Conservation (phyloP, 2,113 vertebrate species). For the Plecotus auritus region DNA sequence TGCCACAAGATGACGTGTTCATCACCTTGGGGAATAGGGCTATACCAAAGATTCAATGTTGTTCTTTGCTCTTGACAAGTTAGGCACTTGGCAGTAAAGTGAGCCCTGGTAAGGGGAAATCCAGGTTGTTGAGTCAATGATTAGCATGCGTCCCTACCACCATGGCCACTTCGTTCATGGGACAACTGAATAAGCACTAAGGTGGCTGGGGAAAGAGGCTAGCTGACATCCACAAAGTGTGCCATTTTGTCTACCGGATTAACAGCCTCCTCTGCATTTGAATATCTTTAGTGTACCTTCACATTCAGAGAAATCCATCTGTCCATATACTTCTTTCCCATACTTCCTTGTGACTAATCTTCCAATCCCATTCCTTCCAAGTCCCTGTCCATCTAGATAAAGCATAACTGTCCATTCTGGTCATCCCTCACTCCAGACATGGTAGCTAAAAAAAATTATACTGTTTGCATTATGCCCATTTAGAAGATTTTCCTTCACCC, state of each 20-base stretch:
- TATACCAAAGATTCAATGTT: neutral
- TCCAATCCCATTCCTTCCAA: neutral
- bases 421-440: neutral
- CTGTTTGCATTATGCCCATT: neutral
- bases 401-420: neutral
- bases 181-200: neutral
- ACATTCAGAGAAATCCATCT: neutral
- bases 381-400: neutral
- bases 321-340: neutral
- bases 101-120: neutral
- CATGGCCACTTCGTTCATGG: neutral
- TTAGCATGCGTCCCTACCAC: neutral
- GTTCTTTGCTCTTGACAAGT: constrained; percentile 11
- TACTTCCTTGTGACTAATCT: neutral
- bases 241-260: neutral
- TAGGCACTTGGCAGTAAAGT: constrained; percentile 9
- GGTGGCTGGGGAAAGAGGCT: neutral
- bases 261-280: neutral
- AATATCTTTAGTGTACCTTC: neutral
- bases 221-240: neutral
- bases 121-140: neutral
- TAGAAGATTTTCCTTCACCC: neutral
- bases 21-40: neutral
- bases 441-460: neutral
- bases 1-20: constrained; percentile 5